Evolutionary conservation across 2,113 vertebrate genomes (phyloP).

Genomic region (Poeciliopsis turrubarensis): DNA sequence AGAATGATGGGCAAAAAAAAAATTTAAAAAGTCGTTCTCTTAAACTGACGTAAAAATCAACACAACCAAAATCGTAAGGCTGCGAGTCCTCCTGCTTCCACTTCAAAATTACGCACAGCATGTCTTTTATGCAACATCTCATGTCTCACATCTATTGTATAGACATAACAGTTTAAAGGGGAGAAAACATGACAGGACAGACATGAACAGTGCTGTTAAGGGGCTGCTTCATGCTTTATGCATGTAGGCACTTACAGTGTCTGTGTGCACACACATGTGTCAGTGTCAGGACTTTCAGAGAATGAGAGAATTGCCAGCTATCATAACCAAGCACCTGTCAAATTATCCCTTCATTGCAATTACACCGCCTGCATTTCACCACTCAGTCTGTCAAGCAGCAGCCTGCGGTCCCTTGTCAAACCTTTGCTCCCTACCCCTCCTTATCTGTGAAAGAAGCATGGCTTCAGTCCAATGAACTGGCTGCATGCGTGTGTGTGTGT

Average conservation of each 20-base stretch:
- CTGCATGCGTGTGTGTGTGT: neutral
- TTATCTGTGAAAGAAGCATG: slow-evolving; percentile 7
- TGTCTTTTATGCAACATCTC: no score
- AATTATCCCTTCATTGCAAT: slow-evolving; percentile 73
- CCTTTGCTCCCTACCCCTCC: slow-evolving; percentile 37
- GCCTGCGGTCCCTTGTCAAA: slow-evolving; percentile 61
- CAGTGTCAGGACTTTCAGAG: slow-evolving; percentile 32
- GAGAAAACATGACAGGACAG: slow-evolving; percentile 1
- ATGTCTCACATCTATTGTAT: neutral
- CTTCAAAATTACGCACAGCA: no score
- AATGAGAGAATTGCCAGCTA: slow-evolving; percentile 61
- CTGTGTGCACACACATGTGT: slow-evolving; percentile 13
- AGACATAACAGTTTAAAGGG: neutral
- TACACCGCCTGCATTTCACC: slow-evolving; percentile 54
- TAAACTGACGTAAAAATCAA: no score
- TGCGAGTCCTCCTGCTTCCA: no score
- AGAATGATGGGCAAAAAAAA: no score
- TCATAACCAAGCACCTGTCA: slow-evolving; percentile 71
- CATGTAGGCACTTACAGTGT: slow-evolving; percentile 20
- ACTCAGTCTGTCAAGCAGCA: slow-evolving; percentile 64
- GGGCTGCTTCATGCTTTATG: slow-evolving; percentile 9
- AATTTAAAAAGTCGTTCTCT: no score
- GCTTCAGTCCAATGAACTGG: slow-evolving; percentile 39
- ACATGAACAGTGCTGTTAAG: neutral
- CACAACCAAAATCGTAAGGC: no score